Percentiles rank a stretch among this genome's conserved stretches.
phyloP scores from a whole-genome alignment of 1,140 invertebrate genomes.

The Drosophila baimaii region DNA sequence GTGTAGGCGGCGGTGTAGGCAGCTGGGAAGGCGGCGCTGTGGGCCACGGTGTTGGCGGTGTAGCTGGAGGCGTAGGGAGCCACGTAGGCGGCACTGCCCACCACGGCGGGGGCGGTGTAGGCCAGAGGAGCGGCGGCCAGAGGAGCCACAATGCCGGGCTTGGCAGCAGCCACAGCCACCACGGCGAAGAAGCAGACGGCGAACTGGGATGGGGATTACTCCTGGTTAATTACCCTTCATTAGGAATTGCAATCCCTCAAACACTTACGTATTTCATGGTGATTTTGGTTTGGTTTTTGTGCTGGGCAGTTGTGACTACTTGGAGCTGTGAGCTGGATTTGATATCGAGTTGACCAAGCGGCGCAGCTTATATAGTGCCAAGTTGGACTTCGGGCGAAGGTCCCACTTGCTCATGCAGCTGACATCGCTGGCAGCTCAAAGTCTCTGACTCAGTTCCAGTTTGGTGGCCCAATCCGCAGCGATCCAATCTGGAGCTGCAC shows the following conservation, averaged over 20 bases:
- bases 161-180: constrained; percentile 72
- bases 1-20: too few species aligned
- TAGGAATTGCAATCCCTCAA: neutral
- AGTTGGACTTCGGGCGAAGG: constrained; percentile 45
- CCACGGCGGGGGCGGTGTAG: constrained; percentile 77
- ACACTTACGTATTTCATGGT: constrained; percentile 82
- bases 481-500: constrained; percentile 21
- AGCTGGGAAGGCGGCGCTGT: too few species aligned
- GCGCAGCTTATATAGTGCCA: constrained; percentile 53
- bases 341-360: constrained; percentile 37
- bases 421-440: constrained; percentile 49
- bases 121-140: constrained; percentile 79
- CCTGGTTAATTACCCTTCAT: neutral
- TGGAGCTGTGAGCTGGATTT: constrained; percentile 70
- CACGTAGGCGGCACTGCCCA: too few species aligned
- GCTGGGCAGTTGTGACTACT: constrained; percentile 49
- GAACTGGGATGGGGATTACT: constrained; percentile 36
- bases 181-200: constrained; percentile 78
- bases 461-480: constrained; percentile 52
- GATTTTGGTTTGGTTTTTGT: constrained; percentile 40
- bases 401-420: constrained; percentile 66
- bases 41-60: too few species aligned
- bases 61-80: too few species aligned
- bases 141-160: too few species aligned
- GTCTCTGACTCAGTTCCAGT: constrained; percentile 33